phyloP scores from a whole-genome alignment of 2,113 vertebrate genomes.

The Anolis sagrei region DNA sequence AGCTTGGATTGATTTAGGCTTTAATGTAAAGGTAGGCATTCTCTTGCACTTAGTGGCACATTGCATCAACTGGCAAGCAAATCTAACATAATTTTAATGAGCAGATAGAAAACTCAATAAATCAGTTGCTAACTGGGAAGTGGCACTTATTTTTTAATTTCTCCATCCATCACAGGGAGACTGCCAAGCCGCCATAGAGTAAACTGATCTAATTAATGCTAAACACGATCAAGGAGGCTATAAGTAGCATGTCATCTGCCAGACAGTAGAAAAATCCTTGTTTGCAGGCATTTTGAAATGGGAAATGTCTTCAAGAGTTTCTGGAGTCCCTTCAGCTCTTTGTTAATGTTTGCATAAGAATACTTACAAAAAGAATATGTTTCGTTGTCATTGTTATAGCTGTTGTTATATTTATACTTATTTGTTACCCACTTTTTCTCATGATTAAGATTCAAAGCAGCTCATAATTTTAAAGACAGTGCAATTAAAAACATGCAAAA shows the following conservation, averaged over 20 bases:
- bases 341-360: constrained; percentile 43
- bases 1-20: constrained; percentile 55
- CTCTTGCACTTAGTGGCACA: constrained; percentile 43
- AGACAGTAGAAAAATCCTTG: constrained; percentile 61
- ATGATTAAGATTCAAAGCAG: too few relatives aligned
- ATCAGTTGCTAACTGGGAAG: constrained; percentile 37
- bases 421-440: too few relatives aligned
- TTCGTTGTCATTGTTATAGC: too few relatives aligned
- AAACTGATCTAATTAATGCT: constrained; percentile 63
- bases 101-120: constrained; percentile 48
- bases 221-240: constrained; percentile 63
- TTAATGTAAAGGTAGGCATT: constrained; percentile 29
- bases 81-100: constrained; percentile 49
- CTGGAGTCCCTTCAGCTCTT: constrained; percentile 53
- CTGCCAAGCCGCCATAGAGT: constrained; percentile 45
- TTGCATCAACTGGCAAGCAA: not conserved
- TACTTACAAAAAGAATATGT: constrained; percentile 12
- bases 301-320: constrained; percentile 49
- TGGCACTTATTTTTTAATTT: constrained; percentile 41
- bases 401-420: too few relatives aligned
- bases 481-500: too few relatives aligned
- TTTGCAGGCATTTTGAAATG: constrained; percentile 61
- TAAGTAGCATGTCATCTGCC: constrained; percentile 66
- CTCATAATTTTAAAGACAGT: too few relatives aligned
- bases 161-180: constrained; percentile 51